Conservation (phyloP, 1,140 invertebrate genomes). For the Eriosoma lanigerum region DNA sequence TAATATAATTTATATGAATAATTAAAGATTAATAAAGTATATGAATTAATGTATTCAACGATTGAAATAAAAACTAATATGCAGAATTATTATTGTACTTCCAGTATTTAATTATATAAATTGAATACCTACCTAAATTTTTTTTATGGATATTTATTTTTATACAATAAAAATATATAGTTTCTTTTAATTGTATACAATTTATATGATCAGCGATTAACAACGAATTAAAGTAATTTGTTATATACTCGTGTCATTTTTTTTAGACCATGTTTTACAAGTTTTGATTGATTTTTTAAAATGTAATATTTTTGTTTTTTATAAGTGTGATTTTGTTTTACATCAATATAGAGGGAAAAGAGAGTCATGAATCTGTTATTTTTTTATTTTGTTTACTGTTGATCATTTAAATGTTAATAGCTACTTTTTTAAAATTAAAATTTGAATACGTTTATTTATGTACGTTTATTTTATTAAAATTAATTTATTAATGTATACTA, state of each 20-base stretch:
- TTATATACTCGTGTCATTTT: not conserved
- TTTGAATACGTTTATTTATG: no score
- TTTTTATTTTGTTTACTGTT: not conserved
- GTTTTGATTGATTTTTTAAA: not conserved
- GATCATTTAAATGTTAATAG: no score
- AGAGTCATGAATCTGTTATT: no score
- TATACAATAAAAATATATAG: not conserved
- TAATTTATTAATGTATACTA: not conserved
- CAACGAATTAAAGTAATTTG: not conserved
- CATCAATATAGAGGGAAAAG: no score
- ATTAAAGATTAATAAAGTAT: no score
- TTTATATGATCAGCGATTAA: not conserved
- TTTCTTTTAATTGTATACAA: not conserved
- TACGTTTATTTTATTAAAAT: not conserved
- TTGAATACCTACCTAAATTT: not conserved
- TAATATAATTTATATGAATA: no score
- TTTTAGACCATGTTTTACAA: not conserved
- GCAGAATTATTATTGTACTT: conserved; percentile 12
- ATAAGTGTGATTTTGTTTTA: not conserved
- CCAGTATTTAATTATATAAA: not conserved
- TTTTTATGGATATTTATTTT: conserved; percentile 7
- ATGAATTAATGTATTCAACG: not conserved
- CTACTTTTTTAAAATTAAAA: no score
- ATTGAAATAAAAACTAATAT: not conserved
- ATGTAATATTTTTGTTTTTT: not conserved